Evolutionary conservation across 2,113 vertebrate species (phyloP), one percentile per base, ranked within the genome.

Genomic region (Excalfactoria chinensis): DNA sequence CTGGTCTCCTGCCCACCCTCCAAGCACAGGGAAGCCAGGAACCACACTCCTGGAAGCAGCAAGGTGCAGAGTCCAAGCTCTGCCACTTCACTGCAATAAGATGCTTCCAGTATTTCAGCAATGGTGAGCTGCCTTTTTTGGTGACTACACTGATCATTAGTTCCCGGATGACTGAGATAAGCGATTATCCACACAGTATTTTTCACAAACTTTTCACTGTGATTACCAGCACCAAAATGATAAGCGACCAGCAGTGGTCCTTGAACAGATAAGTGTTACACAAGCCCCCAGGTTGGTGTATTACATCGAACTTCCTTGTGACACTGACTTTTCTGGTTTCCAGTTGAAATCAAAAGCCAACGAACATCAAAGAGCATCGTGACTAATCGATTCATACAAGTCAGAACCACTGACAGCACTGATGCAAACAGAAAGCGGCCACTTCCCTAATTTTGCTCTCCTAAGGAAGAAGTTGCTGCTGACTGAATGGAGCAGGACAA

Each of bases 51-150:
- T 6, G 51, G 85, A 53, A 34, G 69, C 40, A 35, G 44, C 26
- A 7, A 22, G 0, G 2, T 6, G 3, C 16, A 4, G 44, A 59
- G 37, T 9, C 4, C 44, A 43, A 9, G 35, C 60, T 3, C 7
- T 0, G 0, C 34, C 21, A 7, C 62, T 18, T 41, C 7, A 0
- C 9, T 41, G 10, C 2, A 49, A 14, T 9, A 46, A 59, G 34
- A 11, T 7, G 44, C n/a, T 20, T 63, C n/a, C 40, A 43, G 72
- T 11, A 25, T 23, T 55, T 8, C 43, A 58, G 48, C 23, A 62
- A 11, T 23, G 23, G 19, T 5, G 46, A 63, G 25, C 13, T 34
- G 35, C 32, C 49, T 16, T 32, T 19, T 63, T 32, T 40, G 21
- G 44, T 41, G 58, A 16, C 56, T 43, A 78, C 14, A 46, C 7